Base-by-base conservation (phyloP, 2,113 vertebrate species). In the Stomatorhinus ivindoensis region DNA sequence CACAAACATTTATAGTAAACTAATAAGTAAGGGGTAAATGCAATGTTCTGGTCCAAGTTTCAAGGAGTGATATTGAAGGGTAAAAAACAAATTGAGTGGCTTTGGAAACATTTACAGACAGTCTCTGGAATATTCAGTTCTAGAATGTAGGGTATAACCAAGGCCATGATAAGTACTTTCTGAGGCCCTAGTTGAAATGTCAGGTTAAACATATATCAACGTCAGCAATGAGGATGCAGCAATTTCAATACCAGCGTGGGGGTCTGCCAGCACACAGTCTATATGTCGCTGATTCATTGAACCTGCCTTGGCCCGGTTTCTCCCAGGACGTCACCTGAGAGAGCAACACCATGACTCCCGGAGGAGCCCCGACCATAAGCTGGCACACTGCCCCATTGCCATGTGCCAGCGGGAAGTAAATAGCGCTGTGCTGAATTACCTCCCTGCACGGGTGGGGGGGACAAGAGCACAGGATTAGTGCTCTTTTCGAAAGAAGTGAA, bases 331-430 rank as follows among this genome's bases (percentile, higher is more conserved):
- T 80, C 73, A 80, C 73, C 31, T 42, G 35, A 80, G 35, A 19
- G 35, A 80, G 13, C 15, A 7, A 39, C 31, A 76, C 31, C 61
- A 11, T 7, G 76, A 86, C 53, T 17, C 55, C 55, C 53, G 31
- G 50, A 46, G 35, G 76, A 8, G 76, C 50, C 55, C 46, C 44
- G 27, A 88, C 55, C 47, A 44, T 89, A 85, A 65, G 21, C 82
- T 92, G 89, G 90, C 91, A 91, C 82, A 91, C 90, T 91, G 89
- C 91, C 90, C 90, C 39, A 89, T 69, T 85, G 86, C 84, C 39
- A 31, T 47, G 5, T 17, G 24, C 2, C 11, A 17, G 9, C 3
- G 69, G 88, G 69, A 88, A 47, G 42, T 6, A 21, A 84, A 83
- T 24, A 86, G 87, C 88, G 80, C 89, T 55, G 61, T 69, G 91